Base-by-base conservation (phyloP, 1,140 invertebrate genomes). In the Drosophila varians region DNA sequence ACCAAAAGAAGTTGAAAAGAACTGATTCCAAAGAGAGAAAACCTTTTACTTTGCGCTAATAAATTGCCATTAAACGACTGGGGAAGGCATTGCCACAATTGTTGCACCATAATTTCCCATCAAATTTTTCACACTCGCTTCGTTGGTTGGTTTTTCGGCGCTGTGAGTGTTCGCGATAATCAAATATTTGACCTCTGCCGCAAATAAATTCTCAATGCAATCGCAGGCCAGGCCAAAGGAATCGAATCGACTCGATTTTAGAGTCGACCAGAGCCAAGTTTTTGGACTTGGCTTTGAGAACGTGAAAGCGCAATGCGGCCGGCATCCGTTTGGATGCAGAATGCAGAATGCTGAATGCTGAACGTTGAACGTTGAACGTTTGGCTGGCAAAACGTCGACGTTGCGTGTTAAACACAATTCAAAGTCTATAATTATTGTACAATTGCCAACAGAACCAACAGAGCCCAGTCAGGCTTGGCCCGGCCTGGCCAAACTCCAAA, bases 321-420 rank as follows among this genome's bases (percentile, higher is more conserved):
- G 40, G 46, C 31, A 66, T 53, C 64, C 61, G 64, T 53, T 66
- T 9, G 61, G 48, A 66, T 65, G 46, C 46, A 21, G 60, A 65
- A 58, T 12, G 46, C 46, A 21, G 62, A 65, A 58, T 12, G 19
- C 43, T 7, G 43, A 45, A 23, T 8, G 19, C 42, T 21, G 42
- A 21, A 61, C 31, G 18, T 23, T 26, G 54, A 34, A 28, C 38
- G 26, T 25, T 45, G 38, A 45, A 26, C 61, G 60, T n/a, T 58
- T 49, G 69, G 52, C 71, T 75, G 45, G 49, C 68, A 60, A 62
- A 72, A 72, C 64, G 64, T 73, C 78, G 80, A 87, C 72, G 84
- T 89, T 86, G 87, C 86, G 87, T 89, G 87, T 89, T 89, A 89
- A 89, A 90, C 87, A 90, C 80, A 89, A 89, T 87, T 89, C 87